A percentile compares a stretch with the other conserved stretches of the same genome.
phyloP scores from a whole-genome alignment of 2,888 invertebrate genomes.

The Dryocosmus kuriphilus region DNA sequence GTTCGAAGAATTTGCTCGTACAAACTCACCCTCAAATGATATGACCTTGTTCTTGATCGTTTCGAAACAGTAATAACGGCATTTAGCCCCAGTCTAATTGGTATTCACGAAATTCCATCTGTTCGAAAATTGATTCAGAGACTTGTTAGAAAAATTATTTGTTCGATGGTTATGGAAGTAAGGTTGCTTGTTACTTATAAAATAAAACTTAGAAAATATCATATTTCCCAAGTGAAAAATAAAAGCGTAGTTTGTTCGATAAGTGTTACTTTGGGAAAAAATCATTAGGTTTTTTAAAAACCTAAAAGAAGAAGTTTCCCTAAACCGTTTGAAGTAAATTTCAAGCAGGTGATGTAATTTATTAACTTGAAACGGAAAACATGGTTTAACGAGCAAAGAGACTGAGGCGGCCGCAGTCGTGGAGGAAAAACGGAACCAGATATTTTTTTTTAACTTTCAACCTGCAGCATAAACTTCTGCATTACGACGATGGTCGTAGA shows the following conservation, averaged over 20 bases:
- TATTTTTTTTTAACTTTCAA: constrained; percentile 28
- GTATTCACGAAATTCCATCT: constrained; percentile 16
- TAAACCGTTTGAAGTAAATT: background rate
- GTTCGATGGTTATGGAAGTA: too few species aligned
- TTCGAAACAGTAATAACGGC: constrained; percentile 1
- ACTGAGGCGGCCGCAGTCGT: background rate
- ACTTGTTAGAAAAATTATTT: background rate
- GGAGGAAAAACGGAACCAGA: background rate
- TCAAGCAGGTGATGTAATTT: background rate
- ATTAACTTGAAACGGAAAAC: background rate
- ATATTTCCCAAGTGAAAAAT: too few species aligned
- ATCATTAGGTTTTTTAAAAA: background rate
- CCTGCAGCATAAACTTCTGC: constrained; percentile 24
- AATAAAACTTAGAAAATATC: too few species aligned
- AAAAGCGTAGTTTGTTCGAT: too few species aligned
- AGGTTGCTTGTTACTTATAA: too few species aligned
- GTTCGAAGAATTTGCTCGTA: constrained; percentile 18
- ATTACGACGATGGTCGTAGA: constrained; percentile 29
- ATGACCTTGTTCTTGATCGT: constrained; percentile 35
- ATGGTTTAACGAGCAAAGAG: background rate
- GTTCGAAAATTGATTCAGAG: background rate
- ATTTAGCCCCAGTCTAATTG: background rate
- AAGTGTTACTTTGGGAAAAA: too few species aligned
- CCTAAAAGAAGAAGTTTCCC: background rate
- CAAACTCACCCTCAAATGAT: constrained; percentile 19